These are phyloP conservation scores for Oryzias melastigma DNA, from an alignment of 2,113 vertebrate species.

Conservation along the genomic window DNA sequence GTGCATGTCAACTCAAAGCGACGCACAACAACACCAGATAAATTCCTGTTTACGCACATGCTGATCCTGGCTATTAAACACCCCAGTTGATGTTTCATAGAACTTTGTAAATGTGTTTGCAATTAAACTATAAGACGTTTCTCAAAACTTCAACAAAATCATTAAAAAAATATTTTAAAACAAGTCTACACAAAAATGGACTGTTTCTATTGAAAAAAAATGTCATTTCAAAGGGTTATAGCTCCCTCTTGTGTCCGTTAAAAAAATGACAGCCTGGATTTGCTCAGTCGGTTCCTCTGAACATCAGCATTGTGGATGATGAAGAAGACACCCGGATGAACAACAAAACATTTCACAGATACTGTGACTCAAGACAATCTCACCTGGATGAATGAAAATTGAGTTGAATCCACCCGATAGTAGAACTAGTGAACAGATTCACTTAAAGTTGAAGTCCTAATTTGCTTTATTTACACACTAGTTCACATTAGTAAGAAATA, in stretches of 20 bases:
- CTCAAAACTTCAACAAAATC: background rate
- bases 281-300: too few relatives aligned
- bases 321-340: background rate
- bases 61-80: background rate
- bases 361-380: too few relatives aligned
- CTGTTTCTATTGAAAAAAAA: background rate
- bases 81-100: background rate
- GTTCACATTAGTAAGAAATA: too few relatives aligned
- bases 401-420: too few relatives aligned
- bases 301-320: too few relatives aligned
- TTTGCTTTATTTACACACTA: too few relatives aligned
- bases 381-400: too few relatives aligned
- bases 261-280: background rate
- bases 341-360: too few relatives aligned
- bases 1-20: background rate
- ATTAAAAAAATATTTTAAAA: background rate
- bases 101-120: background rate
- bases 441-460: too few relatives aligned
- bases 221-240: background rate
- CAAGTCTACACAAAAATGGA: background rate
- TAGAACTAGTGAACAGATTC: too few relatives aligned
- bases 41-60: background rate
- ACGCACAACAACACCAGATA: background rate
- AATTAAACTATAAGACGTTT: background rate
- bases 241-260: slow-evolving; percentile 56